Evolutionary conservation across 2,113 vertebrate genomes (phyloP), one percentile per base, ranked within the genome.

Genomic region (Dipodomys ordii): DNA sequence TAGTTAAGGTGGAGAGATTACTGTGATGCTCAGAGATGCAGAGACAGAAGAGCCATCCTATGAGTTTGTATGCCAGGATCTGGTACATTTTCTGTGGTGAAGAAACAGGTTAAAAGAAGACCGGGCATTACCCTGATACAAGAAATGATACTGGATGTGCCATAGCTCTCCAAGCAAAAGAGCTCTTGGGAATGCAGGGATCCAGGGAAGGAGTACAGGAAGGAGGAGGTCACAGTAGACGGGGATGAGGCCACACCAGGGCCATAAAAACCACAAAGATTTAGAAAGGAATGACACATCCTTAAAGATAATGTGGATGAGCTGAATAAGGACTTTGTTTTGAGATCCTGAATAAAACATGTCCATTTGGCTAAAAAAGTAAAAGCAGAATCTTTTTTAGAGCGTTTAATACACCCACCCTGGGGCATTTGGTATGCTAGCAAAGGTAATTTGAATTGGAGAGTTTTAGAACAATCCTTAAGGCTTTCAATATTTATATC

Each of bases 261-360:
- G 12, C 2, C 22, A 53, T 15, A n/a, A 83, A 67, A 53, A 6
- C 9, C 9, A 9, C n/a, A 81, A 69, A 73, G 30, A 88, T 39
- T 80, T 74, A 69, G 32, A 39, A 78, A 95, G 25, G 23, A 88
- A 53, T 79, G 74, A 65, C 27, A 81, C n/a, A n/a, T 15, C 30
- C 76, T 84, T 65, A 60, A 22, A 91, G 35, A n/a, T 73, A 72
- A 83, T 27, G 23, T 20, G 53, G 15, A 39, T 12, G 32, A 73
- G 53, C 87, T 90, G 49, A 93, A 86, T 83, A 90, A 89, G 78
- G 46, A 49, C 65, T 94, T 95, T 80, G 62, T 95, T 83, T 64
- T 28, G 39, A 60, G 74, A 77, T 93, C 72, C 85, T 96, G 92
- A 96, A 96, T 95, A 96, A 96, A 95, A 94, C 78, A 88, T 94